These are phyloP conservation scores for Wiebesia pumilae DNA, from an alignment of 1,140 invertebrate species.

Conservation along the genomic window DNA sequence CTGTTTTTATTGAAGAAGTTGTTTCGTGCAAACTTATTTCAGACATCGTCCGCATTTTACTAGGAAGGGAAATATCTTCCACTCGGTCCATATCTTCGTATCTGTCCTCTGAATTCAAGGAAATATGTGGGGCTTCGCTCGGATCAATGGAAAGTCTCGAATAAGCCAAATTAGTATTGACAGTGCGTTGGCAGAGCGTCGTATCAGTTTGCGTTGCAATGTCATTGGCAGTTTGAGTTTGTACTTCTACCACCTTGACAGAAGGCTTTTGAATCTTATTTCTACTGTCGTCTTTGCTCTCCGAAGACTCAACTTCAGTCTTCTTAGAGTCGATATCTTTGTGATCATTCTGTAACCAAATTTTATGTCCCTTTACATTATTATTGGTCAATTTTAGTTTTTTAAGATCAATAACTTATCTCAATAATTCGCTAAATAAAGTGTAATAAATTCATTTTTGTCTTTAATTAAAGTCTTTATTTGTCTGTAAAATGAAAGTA, in stretches of 20 bases:
- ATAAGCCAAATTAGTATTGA: slow-evolving; percentile 60
- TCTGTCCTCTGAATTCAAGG: slow-evolving; percentile 65
- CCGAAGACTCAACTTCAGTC: slow-evolving; percentile 40
- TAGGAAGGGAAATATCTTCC: slow-evolving; percentile 68
- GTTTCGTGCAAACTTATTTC: slow-evolving; percentile 74
- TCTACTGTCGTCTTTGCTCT: slow-evolving; percentile 47
- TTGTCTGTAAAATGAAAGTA: slow-evolving; percentile 63
- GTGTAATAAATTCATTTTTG: slow-evolving; percentile 72
- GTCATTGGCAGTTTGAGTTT: slow-evolving; percentile 73
- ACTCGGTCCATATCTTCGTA: slow-evolving; percentile 67
- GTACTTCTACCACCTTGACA: slow-evolving; percentile 69
- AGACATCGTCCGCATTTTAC: slow-evolving; percentile 71
- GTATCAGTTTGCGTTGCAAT: slow-evolving; percentile 72
- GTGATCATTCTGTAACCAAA: slow-evolving; percentile 48
- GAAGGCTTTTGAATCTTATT: slow-evolving; percentile 54
- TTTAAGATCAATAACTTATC: slow-evolving; percentile 69
- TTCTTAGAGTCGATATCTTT: slow-evolving; percentile 53
- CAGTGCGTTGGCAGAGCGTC: slow-evolving; percentile 55
- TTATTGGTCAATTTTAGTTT: slow-evolving; percentile 59
- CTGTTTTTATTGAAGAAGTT: slow-evolving; percentile 73
- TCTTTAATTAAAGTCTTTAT: slow-evolving; percentile 73
- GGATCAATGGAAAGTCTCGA: slow-evolving; percentile 50
- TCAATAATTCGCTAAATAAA: slow-evolving; percentile 69
- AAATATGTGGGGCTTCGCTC: slow-evolving; percentile 60
- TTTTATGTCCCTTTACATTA: slow-evolving; percentile 55